Evolutionary conservation across 2,888 invertebrate genomes (phyloP).

Genomic region (Pseudolycoriella hygida): DNA sequence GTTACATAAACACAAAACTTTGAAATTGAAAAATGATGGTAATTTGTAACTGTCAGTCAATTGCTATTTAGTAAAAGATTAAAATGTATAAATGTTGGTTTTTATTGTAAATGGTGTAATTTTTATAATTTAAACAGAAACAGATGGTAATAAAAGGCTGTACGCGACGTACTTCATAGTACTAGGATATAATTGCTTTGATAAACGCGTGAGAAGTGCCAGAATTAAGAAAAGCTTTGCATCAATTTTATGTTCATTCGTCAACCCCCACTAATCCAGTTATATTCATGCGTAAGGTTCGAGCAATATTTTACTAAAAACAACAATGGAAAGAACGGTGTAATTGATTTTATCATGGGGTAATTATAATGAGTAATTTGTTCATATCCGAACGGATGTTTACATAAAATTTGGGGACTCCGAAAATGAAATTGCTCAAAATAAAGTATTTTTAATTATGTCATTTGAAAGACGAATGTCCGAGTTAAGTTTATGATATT

Average conservation of each 20-base stretch:
- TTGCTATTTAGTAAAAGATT: conserved; percentile 8
- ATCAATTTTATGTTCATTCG: conserved; percentile 3
- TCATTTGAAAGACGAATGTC: too few species aligned
- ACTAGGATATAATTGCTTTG: neutral
- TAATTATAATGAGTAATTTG: too few species aligned
- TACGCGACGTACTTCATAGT: neutral
- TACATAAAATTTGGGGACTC: too few species aligned
- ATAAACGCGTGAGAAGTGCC: neutral
- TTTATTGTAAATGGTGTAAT: neutral
- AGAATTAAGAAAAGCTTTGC: too few species aligned
- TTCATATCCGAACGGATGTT: too few species aligned
- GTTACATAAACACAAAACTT: neutral
- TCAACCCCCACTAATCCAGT: neutral
- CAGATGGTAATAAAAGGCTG: neutral
- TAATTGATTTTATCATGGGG: too few species aligned
- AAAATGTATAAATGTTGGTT: conserved; percentile 1
- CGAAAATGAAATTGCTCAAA: too few species aligned
- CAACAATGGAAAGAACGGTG: too few species aligned
- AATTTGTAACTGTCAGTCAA: conserved; percentile 10
- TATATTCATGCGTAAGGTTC: too few species aligned
- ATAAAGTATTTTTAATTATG: too few species aligned
- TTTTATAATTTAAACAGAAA: neutral
- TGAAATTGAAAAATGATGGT: conserved; percentile 9
- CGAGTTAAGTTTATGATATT: too few species aligned
- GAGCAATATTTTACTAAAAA: too few species aligned